Evolutionary conservation across 1,140 invertebrate species (phyloP), one percentile per base, ranked within the genome.

Genomic region (Pseudomyrmex flavicornis): DNA sequence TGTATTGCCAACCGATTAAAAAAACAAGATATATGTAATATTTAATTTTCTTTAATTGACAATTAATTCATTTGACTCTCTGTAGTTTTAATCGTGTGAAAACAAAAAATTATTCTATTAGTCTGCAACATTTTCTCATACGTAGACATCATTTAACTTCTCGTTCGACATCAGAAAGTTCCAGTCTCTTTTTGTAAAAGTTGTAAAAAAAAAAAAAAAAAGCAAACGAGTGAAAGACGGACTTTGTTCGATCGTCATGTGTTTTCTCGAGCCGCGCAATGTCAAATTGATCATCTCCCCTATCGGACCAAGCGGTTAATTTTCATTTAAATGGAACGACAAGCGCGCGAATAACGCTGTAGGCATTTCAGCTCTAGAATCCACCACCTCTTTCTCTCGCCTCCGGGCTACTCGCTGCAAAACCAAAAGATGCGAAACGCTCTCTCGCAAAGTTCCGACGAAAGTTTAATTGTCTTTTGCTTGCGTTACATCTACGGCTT

Each of bases 261-360:
- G 54, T 77, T 80, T 85, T 52, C 15, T 44, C 22, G 54, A 65
- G 22, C 9, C 17, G 17, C 20, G 22, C 26, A 86, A 61, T 48
- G 62, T 52, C 69, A 90, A 85, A 91, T 91, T 88, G 87, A 92
- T 90, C 85, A 89, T 87, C 84, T 65, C 59, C 74, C 69, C 26
- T 20, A 10, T 56, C 54, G 20, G 8, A 22, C 7, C 44, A 86
- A 80, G 79, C 72, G 87, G 83, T 82, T 92, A 93, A 93, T 93
- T 93, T 93, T 93, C 91, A 93, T 93, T 93, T 93, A 93, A 93
- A 93, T 93, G 90, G 86, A 92, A 90, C 85, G 74, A 85, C 85
- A 83, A 85, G 83, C 65, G 77, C 35, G 35, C 35, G 35, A 35
- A 5, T 7, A 84, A 82, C 63, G 48, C 77, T 68, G 76, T 84